Conservation (phyloP, 2,797 vertebrate genomes). For the Sebastes trivittatus region DNA sequence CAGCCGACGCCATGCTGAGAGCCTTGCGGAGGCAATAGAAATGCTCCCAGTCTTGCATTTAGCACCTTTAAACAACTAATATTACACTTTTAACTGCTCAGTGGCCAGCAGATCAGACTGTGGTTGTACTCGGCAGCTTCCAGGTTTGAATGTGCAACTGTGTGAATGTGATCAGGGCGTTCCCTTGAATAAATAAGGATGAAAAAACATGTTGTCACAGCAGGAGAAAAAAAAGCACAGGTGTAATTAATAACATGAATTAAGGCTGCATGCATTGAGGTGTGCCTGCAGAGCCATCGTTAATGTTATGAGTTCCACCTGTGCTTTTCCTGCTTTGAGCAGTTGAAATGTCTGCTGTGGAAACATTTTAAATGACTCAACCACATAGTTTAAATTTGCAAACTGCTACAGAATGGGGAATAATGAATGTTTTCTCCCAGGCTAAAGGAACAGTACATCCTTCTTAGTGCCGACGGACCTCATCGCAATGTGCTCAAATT, state of each 20-base stretch:
- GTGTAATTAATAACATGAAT: neutral
- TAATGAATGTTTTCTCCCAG: constrained; percentile 65
- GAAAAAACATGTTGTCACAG: no score
- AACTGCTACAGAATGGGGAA: neutral
- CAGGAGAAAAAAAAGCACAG: neutral
- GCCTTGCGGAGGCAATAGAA: no score
- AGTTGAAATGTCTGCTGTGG: neutral
- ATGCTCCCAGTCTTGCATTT: no score
- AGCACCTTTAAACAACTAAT: neutral
- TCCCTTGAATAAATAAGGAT: no score
- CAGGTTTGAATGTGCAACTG: no score
- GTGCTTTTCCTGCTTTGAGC: neutral
- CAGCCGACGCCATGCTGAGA: no score
- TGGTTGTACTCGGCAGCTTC: no score
- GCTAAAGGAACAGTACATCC: constrained; percentile 88
- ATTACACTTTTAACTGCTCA: neutral
- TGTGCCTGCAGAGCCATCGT: neutral
- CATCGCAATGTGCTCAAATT: constrained; percentile 96
- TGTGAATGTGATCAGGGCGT: no score
- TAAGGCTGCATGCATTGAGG: neutral
- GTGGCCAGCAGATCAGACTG: no score
- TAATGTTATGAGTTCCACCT: neutral
- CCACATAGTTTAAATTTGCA: neutral
- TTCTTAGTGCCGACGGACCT: constrained; percentile 95
- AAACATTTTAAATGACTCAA: neutral